A percentile compares a stretch with the other conserved stretches of the same genome.
Evolutionary conservation across 2,113 vertebrate genomes (phyloP).

Genomic region (Potamarius usumacintae): DNA sequence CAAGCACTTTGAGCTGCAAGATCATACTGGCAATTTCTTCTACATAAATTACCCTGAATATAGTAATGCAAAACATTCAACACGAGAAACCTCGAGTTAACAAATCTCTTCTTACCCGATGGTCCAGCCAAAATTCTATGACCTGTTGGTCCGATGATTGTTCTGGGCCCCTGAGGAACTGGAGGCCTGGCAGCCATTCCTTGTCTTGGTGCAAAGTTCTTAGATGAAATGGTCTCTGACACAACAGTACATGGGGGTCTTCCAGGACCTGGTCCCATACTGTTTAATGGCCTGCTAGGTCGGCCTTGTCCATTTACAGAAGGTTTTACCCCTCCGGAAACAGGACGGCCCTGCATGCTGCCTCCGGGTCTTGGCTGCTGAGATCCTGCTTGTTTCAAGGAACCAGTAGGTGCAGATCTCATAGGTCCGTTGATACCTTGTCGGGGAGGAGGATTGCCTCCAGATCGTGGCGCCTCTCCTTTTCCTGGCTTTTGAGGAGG

Average conservation of each 20-base stretch:
- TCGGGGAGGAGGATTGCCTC: slow-evolving; percentile 54
- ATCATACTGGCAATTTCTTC: too few relatives aligned
- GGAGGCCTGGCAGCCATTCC: slow-evolving; percentile 63
- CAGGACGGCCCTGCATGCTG: slow-evolving; percentile 52
- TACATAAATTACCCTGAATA: not conserved
- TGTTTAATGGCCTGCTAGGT: slow-evolving; percentile 54
- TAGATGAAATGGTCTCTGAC: slow-evolving; percentile 94
- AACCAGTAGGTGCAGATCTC: slow-evolving; percentile 52
- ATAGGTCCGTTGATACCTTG: slow-evolving; percentile 53
- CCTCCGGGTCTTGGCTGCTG: slow-evolving; percentile 53
- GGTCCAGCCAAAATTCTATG: slow-evolving; percentile 73
- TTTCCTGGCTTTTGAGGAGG: slow-evolving; percentile 47
- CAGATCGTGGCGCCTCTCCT: slow-evolving; percentile 56
- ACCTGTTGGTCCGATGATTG: slow-evolving; percentile 65
- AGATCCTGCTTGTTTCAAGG: slow-evolving; percentile 51
- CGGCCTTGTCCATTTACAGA: slow-evolving; percentile 50
- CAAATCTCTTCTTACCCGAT: slow-evolving; percentile 60
- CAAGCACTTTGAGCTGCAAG: not conserved
- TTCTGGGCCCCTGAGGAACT: slow-evolving; percentile 61
- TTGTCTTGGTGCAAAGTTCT: slow-evolving; percentile 80
- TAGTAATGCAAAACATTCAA: not conserved
- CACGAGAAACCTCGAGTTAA: not conserved
- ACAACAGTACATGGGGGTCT: slow-evolving; percentile 90
- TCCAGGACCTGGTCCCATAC: slow-evolving; percentile 66
- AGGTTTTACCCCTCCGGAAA: slow-evolving; percentile 43